Base-by-base conservation (phyloP, 2,113 vertebrate species). In the Ophthalmolycus amberensis region DNA sequence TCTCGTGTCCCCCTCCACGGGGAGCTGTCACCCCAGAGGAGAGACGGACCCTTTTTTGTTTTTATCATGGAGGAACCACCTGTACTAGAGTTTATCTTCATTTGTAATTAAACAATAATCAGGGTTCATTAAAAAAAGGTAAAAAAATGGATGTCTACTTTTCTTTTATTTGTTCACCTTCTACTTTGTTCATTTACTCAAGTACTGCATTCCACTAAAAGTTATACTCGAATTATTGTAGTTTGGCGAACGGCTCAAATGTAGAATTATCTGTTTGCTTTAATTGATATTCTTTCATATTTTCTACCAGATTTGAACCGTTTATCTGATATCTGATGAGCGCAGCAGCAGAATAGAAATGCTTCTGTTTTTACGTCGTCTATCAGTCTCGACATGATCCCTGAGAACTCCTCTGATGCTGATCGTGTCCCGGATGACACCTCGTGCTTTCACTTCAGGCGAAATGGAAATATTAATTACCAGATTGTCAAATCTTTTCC, bases 21-120 rank as follows among this genome's bases (percentile, higher is more conserved):
- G 40, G 85, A 76, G 70, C 37, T 54, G 83, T 92, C 83, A 87
- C 85, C 79, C 87, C 77, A 42, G 83, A 82, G 80, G 77, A 77
- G 52, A n/a, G 77, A 60, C 76, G 15, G 66, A 80, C 68, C 54
- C n/a, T 25, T 56, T 77, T 37, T 80, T 32, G 52, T 80, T 82
- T 68, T 48, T 69, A 84, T 88, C 79, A 72, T 37, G 46, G 89
- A 90, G 82, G 85, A 92, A 83, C 74, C 83, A 60, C 86, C 83
- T 92, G 86, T 86, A 80, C 90, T 89, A 91, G 79, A 89, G 85
- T 93, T 93, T 91, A 81, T 86, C 85, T 94, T 93, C 90, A 91
- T 92, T 94, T 94, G 95, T 95, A 95, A 95, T 95, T 95, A 92
- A 94, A 94, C 89, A 95, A 94, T 96, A 95, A 95, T 96, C 95